Percentiles rank a stretch among this genome's conserved stretches.
These are phyloP conservation scores for Pantherophis alleghaniensis DNA, from an alignment of 2,797 vertebrate species.

Conservation along the genomic window DNA sequence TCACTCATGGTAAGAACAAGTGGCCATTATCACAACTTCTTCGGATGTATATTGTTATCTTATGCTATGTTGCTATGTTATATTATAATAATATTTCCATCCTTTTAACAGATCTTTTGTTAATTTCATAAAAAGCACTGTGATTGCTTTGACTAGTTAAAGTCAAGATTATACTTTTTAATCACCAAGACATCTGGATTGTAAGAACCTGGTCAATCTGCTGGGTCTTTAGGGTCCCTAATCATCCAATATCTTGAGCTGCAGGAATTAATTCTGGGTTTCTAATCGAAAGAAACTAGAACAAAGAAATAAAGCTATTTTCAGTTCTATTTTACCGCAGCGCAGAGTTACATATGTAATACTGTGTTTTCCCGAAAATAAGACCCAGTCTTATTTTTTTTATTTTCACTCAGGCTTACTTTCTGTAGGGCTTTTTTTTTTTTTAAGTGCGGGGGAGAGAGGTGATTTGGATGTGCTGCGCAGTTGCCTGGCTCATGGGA, in stretches of 20 bases:
- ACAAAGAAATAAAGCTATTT: background rate
- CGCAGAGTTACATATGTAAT: background rate
- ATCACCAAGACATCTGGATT: constrained; percentile 7
- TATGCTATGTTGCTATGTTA: background rate
- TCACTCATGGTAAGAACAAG: background rate
- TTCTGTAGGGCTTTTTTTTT: too few relatives aligned
- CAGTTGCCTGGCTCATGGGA: too few relatives aligned
- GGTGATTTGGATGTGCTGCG: too few relatives aligned
- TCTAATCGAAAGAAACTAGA: background rate
- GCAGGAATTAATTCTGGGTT: constrained; percentile 1
- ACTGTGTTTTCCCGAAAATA: too few relatives aligned
- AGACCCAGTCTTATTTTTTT: too few relatives aligned
- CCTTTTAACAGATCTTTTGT: background rate
- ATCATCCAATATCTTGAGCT: background rate
- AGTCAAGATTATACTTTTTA: constrained; percentile 24
- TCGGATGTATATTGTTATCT: background rate
- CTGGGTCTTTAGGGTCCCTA: constrained; percentile 14
- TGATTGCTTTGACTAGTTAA: constrained; percentile 22
- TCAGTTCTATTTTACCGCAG: background rate
- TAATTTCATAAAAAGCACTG: constrained; percentile 8
- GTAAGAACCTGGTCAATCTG: background rate
- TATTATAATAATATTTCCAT: background rate
- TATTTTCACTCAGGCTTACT: too few relatives aligned
- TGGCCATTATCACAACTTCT: background rate
- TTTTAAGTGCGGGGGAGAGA: too few relatives aligned